phyloP scores from a whole-genome alignment of 2,888 invertebrate genomes.

The Tetragnatha montana region DNA sequence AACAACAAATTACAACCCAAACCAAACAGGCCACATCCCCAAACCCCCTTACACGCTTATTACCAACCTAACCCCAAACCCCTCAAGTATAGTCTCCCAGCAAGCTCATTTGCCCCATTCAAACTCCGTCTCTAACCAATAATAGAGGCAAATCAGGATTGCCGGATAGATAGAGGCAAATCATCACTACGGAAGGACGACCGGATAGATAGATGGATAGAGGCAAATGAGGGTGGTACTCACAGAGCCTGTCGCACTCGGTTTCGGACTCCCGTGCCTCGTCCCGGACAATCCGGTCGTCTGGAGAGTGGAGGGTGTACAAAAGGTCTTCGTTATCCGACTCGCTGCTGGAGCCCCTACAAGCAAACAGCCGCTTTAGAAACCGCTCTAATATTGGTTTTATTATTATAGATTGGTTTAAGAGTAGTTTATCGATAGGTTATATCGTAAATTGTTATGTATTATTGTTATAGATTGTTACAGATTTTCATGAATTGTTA shows the following conservation, averaged over 20 bases:
- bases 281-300: conserved; percentile 62
- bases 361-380: background rate
- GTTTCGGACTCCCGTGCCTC: conserved; percentile 67
- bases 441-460: background rate
- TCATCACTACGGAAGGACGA: no score
- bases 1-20: no score
- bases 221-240: conserved; percentile 53
- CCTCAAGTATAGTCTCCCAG: no score
- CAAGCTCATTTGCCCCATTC: no score
- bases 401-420: background rate
- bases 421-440: background rate
- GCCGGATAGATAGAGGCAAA: no score
- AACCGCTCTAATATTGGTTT: no score
- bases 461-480: background rate
- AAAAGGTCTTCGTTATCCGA: conserved; percentile 67
- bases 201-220: no score
- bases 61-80: no score
- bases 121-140: no score
- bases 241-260: conserved; percentile 68
- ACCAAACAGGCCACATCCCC: background rate
- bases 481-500: no score
- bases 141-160: no score
- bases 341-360: conserved; percentile 54
- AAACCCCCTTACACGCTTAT: background rate
- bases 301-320: conserved; percentile 64